Base-by-base conservation (phyloP, 2,888 invertebrate genomes). In the Synergus japonicus region DNA sequence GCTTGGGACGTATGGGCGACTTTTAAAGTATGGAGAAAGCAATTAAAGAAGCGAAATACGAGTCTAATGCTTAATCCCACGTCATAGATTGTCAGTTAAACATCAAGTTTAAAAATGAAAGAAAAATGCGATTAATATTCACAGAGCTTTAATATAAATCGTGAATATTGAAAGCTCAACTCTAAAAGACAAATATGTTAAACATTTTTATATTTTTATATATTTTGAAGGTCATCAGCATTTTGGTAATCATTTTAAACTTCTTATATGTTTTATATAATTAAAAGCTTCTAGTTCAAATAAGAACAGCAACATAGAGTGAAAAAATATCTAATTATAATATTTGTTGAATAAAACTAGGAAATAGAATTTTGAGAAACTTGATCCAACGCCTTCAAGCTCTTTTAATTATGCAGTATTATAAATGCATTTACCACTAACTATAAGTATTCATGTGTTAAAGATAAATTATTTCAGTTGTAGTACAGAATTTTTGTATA, bases 51-150 rank as follows among this genome's bases (percentile, higher is more conserved):
- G 64, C 37, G 15, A n/a, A 37, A 64, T 41, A 22, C 37, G 37
- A 64, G 64, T 64, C 29, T 64, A 3, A 64, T 64, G 15, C 64
- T 64, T 13, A 64, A 41, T 8, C 64, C 64, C 29, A 64, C 64
- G 15, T 64, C 64, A 15, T 64, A 29, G 8, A 64, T 64, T 29
- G 64, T 41, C 41, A 64, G n/a, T 8, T 64, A 64, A 64, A 64
- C 8, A 64, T 54, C 9, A 54, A n/a, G 9, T 54, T n/a, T 54
- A 3, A 9, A n/a, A n/a, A n/a, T n/a, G n/a, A n/a, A n/a, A 54
- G 2, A 8, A 7, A 2, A 54, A 54, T n/a, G 0, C 1, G 2
- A 54, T 18, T 54, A 54, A 54, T 54, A n/a, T 8, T 54, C 9
- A 54, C 8, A n/a, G n/a, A 54, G 54, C 9, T 54, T n/a, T 54